Evolutionary conservation across 1,140 invertebrate species (phyloP).

Genomic region (Orussus abietinus): DNA sequence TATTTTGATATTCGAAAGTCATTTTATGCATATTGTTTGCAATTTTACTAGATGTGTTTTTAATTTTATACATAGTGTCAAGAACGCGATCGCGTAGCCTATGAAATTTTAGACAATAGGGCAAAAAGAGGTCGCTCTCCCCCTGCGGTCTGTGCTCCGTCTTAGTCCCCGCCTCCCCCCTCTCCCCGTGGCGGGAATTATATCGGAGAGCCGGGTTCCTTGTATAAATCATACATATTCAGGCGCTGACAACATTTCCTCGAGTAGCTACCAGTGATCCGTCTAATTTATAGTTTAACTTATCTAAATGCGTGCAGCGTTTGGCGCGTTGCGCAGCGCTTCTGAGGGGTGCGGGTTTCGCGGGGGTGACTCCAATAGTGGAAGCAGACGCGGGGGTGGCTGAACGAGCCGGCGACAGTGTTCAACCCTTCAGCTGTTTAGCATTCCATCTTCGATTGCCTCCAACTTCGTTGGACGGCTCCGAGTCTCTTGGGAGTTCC

Average conservation of each 20-base stretch:
- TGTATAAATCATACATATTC: conserved; percentile 54
- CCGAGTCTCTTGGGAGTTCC: conserved; percentile 15
- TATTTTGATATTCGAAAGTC: too few relatives aligned
- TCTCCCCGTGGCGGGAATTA: conserved; percentile 36
- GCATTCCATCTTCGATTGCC: conserved; percentile 53
- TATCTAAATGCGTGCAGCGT: conserved; percentile 51
- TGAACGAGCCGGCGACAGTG: conserved; percentile 31
- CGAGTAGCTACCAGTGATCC: conserved; percentile 53
- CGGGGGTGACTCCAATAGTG: too few relatives aligned
- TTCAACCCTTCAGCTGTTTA: conserved; percentile 53
- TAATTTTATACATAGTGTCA: too few relatives aligned
- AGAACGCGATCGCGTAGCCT: too few relatives aligned
- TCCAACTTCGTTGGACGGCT: conserved; percentile 20
- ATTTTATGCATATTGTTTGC: too few relatives aligned
- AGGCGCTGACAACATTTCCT: conserved; percentile 50
- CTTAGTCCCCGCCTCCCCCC: too few relatives aligned
- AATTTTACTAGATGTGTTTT: too few relatives aligned
- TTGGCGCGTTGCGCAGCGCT: conserved; percentile 17
- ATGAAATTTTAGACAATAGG: too few relatives aligned
- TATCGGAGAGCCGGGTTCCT: conserved; percentile 43
- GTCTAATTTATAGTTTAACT: conserved; percentile 57
- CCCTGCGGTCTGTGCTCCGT: too few relatives aligned
- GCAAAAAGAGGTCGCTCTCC: too few relatives aligned
- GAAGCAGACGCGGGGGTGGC: conserved; percentile 20
- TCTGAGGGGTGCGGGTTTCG: background rate